Percentiles rank a stretch among this genome's conserved stretches.
Evolutionary conservation across 2,797 vertebrate genomes (phyloP).

Genomic region (Pachyuromys duprasi): DNA sequence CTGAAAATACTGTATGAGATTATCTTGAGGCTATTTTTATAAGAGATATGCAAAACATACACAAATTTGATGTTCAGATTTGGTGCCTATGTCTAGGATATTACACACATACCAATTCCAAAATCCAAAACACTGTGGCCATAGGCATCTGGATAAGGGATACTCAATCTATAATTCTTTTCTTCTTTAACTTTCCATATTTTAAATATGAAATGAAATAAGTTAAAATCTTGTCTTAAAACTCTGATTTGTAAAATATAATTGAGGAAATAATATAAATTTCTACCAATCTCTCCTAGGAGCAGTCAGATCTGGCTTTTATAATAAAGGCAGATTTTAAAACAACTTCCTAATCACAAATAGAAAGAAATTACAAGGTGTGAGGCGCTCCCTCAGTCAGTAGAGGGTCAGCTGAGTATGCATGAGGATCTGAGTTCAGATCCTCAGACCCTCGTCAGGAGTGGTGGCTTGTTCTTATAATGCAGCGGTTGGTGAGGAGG

Average conservation of each 20-base stretch:
- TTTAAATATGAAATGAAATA: slow-evolving; percentile 31
- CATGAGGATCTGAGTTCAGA: background rate
- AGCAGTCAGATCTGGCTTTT: background rate
- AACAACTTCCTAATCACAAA: background rate
- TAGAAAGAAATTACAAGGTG: slow-evolving; percentile 25
- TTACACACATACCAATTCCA: background rate
- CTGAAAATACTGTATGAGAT: background rate
- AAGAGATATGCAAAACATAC: background rate
- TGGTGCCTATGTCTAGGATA: background rate
- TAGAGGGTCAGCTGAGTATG: background rate
- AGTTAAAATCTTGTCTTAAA: slow-evolving; percentile 52
- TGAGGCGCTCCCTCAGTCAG: background rate
- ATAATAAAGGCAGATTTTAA: slow-evolving; percentile 41
- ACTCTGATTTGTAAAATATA: slow-evolving; percentile 42
- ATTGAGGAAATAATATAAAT: slow-evolving; percentile 18
- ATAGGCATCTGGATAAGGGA: background rate
- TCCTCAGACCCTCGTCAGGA: background rate
- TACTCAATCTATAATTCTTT: slow-evolving; percentile 14
- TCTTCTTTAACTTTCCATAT: background rate
- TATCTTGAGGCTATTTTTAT: background rate
- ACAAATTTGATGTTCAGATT: background rate
- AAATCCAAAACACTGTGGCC: background rate
- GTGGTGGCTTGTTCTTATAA: background rate
- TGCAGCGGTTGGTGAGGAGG: background rate
- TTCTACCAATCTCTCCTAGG: slow-evolving; percentile 32